Conservation (phyloP, 1,140 invertebrate genomes). For the Plutomurus gul region DNA sequence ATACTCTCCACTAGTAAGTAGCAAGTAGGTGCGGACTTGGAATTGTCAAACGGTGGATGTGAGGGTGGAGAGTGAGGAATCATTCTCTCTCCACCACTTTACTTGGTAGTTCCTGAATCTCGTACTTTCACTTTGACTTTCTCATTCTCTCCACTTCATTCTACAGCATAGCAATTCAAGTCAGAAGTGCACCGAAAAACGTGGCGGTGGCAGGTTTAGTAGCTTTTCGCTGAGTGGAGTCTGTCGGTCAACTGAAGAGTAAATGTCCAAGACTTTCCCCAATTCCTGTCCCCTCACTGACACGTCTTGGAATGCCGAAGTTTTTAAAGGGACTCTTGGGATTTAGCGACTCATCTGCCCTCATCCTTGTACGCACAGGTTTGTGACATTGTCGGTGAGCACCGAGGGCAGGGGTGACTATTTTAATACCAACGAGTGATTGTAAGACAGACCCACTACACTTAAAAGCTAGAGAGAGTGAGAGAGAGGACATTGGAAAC, state of each 20-base stretch:
- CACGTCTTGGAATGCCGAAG: constrained; percentile 18
- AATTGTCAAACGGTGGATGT: background rate
- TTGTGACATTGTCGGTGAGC: background rate
- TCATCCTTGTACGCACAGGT: background rate
- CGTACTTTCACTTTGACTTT: background rate
- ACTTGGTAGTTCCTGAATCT: too few relatives aligned
- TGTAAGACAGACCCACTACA: too few relatives aligned
- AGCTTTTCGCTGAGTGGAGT: too few relatives aligned
- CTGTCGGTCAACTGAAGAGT: background rate
- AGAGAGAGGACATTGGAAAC: background rate
- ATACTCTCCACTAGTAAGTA: too few relatives aligned
- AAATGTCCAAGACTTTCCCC: background rate
- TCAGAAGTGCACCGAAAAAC: too few relatives aligned
- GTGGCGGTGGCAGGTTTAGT: too few relatives aligned
- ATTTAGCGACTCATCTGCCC: background rate
- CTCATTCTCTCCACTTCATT: too few relatives aligned
- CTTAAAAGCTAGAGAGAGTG: background rate
- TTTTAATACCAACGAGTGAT: too few relatives aligned
- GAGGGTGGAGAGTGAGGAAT: background rate
- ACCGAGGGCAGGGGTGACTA: background rate
- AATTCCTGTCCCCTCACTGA: constrained; percentile 15
- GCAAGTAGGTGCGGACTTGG: background rate
- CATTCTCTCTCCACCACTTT: background rate
- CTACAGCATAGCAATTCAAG: too few relatives aligned
- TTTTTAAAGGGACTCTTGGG: constrained; percentile 40